phyloP scores from a whole-genome alignment of 2,797 vertebrate species.

The Girardinus metallicus region DNA sequence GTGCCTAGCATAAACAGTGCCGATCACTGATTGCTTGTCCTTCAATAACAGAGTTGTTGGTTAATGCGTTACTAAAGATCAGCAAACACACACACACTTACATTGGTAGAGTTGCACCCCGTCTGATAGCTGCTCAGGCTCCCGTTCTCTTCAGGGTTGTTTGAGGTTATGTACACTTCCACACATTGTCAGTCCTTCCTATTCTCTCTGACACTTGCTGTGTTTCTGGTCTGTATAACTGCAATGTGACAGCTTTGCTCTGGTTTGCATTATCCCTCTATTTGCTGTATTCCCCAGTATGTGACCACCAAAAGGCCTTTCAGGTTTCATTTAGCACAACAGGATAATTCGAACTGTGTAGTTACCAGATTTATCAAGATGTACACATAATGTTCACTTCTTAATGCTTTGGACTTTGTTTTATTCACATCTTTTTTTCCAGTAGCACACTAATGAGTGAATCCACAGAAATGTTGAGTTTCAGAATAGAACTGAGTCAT shows the following conservation, averaged over 20 bases:
- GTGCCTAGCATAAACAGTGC: slow-evolving; percentile 45
- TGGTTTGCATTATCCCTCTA: slow-evolving; percentile 31
- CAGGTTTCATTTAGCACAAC: slow-evolving; percentile 2
- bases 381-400: background rate
- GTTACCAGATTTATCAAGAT: background rate
- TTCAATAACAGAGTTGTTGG: slow-evolving; percentile 78
- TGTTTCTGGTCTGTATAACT: slow-evolving; percentile 42
- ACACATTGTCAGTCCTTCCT: slow-evolving; percentile 49
- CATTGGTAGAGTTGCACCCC: slow-evolving; percentile 33
- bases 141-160: slow-evolving; percentile 39
- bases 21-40: slow-evolving; percentile 73
- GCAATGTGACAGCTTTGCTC: slow-evolving; percentile 43
- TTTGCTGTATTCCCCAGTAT: slow-evolving; percentile 13
- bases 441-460: background rate
- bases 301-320: slow-evolving; percentile 22
- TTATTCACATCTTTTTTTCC: background rate
- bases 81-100: slow-evolving; percentile 30
- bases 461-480: background rate
- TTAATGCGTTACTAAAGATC: slow-evolving; percentile 76
- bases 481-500: background rate
- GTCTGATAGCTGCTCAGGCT: slow-evolving; percentile 50
- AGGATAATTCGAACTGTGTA: slow-evolving; percentile 6
- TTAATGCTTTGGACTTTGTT: background rate
- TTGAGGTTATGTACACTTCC: slow-evolving; percentile 56
- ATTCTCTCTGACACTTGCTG: slow-evolving; percentile 20